Conservation (phyloP, 1,140 invertebrate species). For the Hydropsyche tenuis region DNA sequence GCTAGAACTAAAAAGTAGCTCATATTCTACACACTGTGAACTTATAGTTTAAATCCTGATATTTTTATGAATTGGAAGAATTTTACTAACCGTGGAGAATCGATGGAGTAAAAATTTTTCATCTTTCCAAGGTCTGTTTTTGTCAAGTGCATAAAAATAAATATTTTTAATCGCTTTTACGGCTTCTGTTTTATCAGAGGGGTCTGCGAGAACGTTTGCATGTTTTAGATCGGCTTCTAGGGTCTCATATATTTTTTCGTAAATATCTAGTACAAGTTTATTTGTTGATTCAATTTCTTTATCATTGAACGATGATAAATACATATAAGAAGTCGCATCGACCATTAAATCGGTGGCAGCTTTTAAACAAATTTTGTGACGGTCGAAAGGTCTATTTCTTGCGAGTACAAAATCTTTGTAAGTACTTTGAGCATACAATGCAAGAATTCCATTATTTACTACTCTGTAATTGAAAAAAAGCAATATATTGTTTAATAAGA, state of each 20-base stretch:
- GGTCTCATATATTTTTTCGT: neutral
- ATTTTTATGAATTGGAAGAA: no score
- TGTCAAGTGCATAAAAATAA: no score
- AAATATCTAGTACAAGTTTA: neutral
- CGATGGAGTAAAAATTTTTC: no score
- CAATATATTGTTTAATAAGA: neutral
- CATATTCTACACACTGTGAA: no score
- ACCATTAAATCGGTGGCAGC: neutral
- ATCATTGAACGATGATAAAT: neutral
- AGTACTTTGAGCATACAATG: neutral
- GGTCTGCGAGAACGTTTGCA: neutral
- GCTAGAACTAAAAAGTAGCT: no score
- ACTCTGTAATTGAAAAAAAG: neutral
- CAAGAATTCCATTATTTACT: neutral
- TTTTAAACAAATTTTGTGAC: neutral
- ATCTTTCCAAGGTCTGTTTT: no score
- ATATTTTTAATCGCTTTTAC: neutral
- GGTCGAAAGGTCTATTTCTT: neutral
- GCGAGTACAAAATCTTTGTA: neutral
- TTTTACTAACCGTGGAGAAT: no score
- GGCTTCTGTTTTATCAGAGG: neutral
- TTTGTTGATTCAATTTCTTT: neutral
- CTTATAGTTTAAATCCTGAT: no score
- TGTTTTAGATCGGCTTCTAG: neutral
- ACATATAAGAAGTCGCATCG: neutral